Evolutionary conservation across 2,113 vertebrate genomes (phyloP).

Genomic region (Sorex fumeus): DNA sequence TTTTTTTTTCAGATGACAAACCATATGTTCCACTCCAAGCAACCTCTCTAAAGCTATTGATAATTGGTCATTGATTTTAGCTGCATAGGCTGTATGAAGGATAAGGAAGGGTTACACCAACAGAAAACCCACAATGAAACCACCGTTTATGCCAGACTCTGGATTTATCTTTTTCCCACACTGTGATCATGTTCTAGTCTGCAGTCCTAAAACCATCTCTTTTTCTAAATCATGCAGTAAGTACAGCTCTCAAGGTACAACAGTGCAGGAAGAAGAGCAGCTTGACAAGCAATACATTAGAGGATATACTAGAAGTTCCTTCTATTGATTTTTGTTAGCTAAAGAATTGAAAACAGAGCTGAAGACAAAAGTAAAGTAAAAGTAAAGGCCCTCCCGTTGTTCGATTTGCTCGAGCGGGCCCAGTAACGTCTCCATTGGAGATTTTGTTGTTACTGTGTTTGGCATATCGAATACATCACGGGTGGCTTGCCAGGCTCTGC

Average conservation of each 20-base stretch:
- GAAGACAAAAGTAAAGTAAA: not conserved
- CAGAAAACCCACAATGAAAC: constrained; percentile 3
- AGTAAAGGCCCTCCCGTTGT: too few species aligned
- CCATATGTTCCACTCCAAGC: not conserved
- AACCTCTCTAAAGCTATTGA: not conserved
- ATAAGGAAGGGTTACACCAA: not conserved
- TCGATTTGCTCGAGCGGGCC: too few species aligned
- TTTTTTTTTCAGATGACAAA: not conserved
- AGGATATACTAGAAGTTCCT: not conserved
- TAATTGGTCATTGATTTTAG: not conserved
- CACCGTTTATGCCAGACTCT: not conserved
- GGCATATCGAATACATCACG: too few species aligned
- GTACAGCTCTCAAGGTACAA: not conserved
- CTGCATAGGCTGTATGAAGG: not conserved
- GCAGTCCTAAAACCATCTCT: not conserved
- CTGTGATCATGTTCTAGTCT: not conserved
- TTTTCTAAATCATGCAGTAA: not conserved
- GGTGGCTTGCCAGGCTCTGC: too few species aligned
- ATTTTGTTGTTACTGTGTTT: too few species aligned
- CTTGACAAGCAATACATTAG: not conserved
- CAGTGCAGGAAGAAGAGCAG: not conserved
- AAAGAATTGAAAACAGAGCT: not conserved
- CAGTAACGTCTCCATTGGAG: too few species aligned
- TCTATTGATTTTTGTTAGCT: not conserved
- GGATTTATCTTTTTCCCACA: not conserved